A percentile compares a stretch with the other conserved stretches of the same genome.
Conservation (phyloP, 2,888 invertebrate genomes). For the Odontothrips loti region DNA sequence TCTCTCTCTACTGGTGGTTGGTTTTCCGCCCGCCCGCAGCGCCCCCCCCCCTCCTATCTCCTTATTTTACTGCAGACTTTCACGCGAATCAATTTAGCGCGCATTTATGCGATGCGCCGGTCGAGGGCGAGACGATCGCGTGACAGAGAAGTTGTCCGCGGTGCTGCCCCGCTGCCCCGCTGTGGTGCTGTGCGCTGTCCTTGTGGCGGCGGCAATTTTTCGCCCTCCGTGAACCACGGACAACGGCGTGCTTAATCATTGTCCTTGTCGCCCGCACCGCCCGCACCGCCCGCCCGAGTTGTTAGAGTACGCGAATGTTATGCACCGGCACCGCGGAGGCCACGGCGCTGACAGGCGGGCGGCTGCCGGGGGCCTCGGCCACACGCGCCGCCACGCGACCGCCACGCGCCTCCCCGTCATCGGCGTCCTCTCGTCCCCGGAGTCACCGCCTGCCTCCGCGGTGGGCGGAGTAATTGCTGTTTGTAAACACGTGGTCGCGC, state of each 20-base stretch:
- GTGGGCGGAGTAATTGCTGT: slow-evolving; percentile 24
- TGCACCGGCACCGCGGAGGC: neutral
- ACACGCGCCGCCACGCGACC: neutral
- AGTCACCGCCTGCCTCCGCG: neutral
- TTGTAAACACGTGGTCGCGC: slow-evolving; percentile 22
- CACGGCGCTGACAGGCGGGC: neutral
- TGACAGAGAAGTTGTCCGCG: neutral
- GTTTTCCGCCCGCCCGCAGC: too few species aligned
- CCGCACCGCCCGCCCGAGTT: neutral
- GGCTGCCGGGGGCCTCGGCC: neutral
- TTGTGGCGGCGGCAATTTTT: too few species aligned
- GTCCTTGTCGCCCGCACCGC: too few species aligned
- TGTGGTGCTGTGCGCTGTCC: neutral
- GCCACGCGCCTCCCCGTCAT: neutral
- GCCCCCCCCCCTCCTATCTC: neutral
- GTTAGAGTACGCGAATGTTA: neutral
- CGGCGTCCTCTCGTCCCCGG: neutral
- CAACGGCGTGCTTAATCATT: too few species aligned
- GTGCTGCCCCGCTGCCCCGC: neutral
- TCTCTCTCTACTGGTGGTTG: too few species aligned
- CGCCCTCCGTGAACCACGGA: too few species aligned
- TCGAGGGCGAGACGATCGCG: neutral
- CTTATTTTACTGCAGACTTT: neutral
- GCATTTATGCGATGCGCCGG: neutral
- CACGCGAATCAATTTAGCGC: slow-evolving; percentile 19